phyloP scores from a whole-genome alignment of 2,113 vertebrate genomes.

The Periophthalmus modestus region DNA sequence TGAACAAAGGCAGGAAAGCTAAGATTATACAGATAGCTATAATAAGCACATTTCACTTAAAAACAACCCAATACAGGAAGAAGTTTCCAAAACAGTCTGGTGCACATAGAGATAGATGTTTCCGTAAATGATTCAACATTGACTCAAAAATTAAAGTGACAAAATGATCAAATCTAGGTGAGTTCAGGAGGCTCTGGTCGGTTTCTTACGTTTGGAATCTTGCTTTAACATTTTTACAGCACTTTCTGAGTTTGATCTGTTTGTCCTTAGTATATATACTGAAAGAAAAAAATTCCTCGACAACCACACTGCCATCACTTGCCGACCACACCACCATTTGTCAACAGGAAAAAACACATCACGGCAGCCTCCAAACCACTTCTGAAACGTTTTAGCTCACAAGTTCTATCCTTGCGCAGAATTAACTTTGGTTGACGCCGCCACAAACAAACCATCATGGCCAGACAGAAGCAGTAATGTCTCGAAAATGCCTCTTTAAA shows the following conservation, averaged over 20 bases:
- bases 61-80: conserved; percentile 5
- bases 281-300: conserved; percentile 12
- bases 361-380: conserved; percentile 18
- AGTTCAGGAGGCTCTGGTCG: too few relatives aligned
- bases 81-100: background rate
- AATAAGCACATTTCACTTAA: background rate
- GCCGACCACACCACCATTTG: conserved; percentile 8
- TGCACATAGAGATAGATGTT: background rate
- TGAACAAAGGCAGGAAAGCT: conserved; percentile 1
- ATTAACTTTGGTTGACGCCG: background rate
- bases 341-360: conserved; percentile 12
- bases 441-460: conserved; percentile 2
- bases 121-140: background rate
- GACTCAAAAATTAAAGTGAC: too few relatives aligned
- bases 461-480: background rate
- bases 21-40: background rate
- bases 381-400: background rate
- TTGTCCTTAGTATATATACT: background rate
- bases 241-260: background rate
- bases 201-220: too few relatives aligned
- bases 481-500: background rate
- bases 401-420: background rate
- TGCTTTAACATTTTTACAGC: background rate
- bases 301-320: conserved; percentile 5
- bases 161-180: too few relatives aligned